Evolutionary conservation across 2,797 vertebrate genomes (phyloP).

Genomic region (Myiotriccus ornatus): DNA sequence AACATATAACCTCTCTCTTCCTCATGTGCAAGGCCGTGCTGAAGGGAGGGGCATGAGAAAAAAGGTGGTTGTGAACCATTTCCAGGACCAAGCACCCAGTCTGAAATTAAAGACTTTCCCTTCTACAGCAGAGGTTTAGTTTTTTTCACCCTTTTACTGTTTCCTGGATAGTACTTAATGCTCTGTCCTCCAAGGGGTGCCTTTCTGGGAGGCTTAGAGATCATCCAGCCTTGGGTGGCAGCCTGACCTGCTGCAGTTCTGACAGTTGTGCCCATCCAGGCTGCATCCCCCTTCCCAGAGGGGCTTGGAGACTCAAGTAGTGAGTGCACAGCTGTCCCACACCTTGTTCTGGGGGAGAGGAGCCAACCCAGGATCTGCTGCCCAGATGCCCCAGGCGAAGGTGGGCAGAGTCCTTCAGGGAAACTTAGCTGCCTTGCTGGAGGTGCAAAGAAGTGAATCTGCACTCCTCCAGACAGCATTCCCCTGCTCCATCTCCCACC

Average conservation of each 20-base stretch:
- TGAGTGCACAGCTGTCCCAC: not conserved
- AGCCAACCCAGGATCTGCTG: not conserved
- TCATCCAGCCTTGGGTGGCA: not conserved
- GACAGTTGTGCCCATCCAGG: not conserved
- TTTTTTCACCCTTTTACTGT: not conserved
- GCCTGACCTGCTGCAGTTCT: not conserved
- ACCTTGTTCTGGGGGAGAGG: not conserved
- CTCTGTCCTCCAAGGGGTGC: not conserved
- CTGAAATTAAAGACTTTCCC: not conserved
- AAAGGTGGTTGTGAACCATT: not conserved
- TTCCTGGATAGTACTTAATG: not conserved
- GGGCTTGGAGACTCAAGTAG: not conserved
- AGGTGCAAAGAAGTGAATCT: not conserved
- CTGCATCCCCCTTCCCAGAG: not conserved
- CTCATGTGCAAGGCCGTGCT: rapidly evolving
- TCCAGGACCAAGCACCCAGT: not conserved
- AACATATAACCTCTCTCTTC: not conserved
- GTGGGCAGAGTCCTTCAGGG: rapidly evolving
- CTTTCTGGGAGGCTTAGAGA: not conserved
- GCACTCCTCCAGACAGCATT: not conserved
- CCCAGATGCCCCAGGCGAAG: rapidly evolving
- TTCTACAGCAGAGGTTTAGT: not conserved
- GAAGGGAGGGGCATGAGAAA: not conserved
- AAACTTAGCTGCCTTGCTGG: rapidly evolving
- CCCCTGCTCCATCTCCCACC: not conserved